Base-by-base conservation (phyloP, 2,113 vertebrate species). In the Trogon melanurus region DNA sequence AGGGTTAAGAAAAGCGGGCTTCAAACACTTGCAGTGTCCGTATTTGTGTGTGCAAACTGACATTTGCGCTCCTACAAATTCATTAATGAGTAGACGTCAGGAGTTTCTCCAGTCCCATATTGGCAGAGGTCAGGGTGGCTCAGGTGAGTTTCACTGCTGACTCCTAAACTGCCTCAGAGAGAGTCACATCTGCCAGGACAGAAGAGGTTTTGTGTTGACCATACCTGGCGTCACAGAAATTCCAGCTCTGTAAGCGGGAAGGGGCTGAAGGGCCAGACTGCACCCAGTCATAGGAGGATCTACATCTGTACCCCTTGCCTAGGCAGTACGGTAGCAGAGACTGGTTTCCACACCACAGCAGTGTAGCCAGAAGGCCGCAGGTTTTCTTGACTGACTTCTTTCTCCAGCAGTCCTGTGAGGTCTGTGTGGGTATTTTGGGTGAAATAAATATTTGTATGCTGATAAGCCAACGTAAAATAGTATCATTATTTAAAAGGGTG, bases 221-320 rank as follows among this genome's bases (percentile, higher is more conserved):
- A 0, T 16, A 50, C 6, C 17, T 18, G 27, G 57, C n/a, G 14
- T 64, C 58, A n/a, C 17, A 79, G 53, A 83, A 86, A 74, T 48
- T 30, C 25, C 13, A 71, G 29, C 41, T 87, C 18, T 67, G 11
- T 19, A 47, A 10, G 10, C 4, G 6, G 2, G 6, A 3, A 65
- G 21, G 6, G 5, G 17, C 12, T 21, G 29, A 51, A 10, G 8
- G 27, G 3, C 7, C 0, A 0, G 34, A 30, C 8, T 74, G 20
- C 3, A 7, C 6, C 14, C 25, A 66, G 30, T 8, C 1, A 1
- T 26, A 69, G 47, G 32, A 86, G 26, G 26, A n/a, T 11, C n/a
- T 27, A 3, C 1, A 6, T 58, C 14, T 11, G 1, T 53, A 11
- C 3, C 5, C 21, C 11, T 71, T 54, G 9, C 4, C 8, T 30